Base-by-base conservation (phyloP, 1,140 invertebrate species). In the Eulimnadia texana region DNA sequence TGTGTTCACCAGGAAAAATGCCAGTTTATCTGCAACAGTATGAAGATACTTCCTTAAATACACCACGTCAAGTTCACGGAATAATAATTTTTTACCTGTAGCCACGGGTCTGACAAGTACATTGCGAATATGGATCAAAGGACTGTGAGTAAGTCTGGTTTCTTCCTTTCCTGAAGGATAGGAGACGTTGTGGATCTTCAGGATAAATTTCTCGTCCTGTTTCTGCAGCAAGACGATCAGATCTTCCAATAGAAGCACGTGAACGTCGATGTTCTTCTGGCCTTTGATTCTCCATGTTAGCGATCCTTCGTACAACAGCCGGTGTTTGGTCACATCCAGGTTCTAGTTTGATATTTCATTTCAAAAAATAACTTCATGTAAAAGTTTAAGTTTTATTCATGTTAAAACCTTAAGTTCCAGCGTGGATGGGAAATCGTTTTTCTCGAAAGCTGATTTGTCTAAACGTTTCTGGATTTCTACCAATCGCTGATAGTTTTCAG, bases 401-500 rank as follows among this genome's bases (percentile, higher is more conserved):
- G 0, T 54, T 60, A 63, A 66, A 70, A 80, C 80, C 72, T 76
- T 84, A 68, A 85, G 84, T 66, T 87, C 85, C 29, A 75, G 72
- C 6, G 78, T 74, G 1, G 78, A 77, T 6, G 77, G 76, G 70
- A 82, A 75, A 56, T 83, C 82, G 60, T 74, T 71, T 66, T 80
- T 73, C 49, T 88, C 84, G 69, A 85, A 85, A 24, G 79, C 79
- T 16, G 81, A 77, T 67, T 80, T 83, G 67, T 96, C 94, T 61
- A 98, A 76, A 70, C 85, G 84, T 60, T 80, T 80, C 69, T 97
- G 90, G 64, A 98, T 87, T 53, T 91, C 89, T 25, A 81, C 79
- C 6, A 98, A 72, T 65, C 90, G 79, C 68, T 93, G 85, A 64
- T 84, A 80, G 72, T 98, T 94, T 72, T 95, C 93, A 3, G 90